Evolutionary conservation across 1,140 invertebrate genomes (phyloP), one percentile per base, ranked within the genome.

Genomic region (Bombus huntii): DNA sequence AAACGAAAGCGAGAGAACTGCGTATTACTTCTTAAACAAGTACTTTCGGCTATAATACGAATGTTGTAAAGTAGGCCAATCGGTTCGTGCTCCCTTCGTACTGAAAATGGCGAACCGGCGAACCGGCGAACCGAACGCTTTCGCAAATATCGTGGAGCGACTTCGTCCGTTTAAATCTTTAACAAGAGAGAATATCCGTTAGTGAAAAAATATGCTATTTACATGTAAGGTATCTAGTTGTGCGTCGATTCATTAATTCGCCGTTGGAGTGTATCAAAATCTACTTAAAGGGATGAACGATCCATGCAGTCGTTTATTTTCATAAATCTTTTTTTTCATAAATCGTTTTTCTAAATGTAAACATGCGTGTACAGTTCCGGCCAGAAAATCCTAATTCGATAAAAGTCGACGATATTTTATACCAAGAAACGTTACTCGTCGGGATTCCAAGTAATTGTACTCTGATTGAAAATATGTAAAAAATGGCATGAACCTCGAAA

Each of bases 121-220:
- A 72, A 31, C 71, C 42, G 71, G 71, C 42, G 71, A 73, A 44
- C 71, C 42, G 71, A 42, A n/a, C 76, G 84, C 62, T 76, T 72
- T 39, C 62, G 53, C 53, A 47, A 77, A 78, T 62, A 59, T 73
- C 37, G 8, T 39, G 74, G 80, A 85, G 88, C 85, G 74, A 77
- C 12, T 89, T 81, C 73, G 59, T 85, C 81, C 31, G 22, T 86
- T 66, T 90, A 79, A 87, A 83, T 90, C 70, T 91, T 92, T 81
- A 90, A 92, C 85, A 86, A 92, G 92, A 92, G 91, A 90, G 89
- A 92, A 93, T 89, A 86, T 90, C 74, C 86, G 77, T 90, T 92
- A 92, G 94, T 95, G 94, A 94, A 95, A 95, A 95, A 95, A 95
- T 95, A 95, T 91, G 91, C 91, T 95, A 95, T 95, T 94, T 95